phyloP scores from a whole-genome alignment of 1,140 invertebrate genomes.

The Chrysomallon squamiferum region DNA sequence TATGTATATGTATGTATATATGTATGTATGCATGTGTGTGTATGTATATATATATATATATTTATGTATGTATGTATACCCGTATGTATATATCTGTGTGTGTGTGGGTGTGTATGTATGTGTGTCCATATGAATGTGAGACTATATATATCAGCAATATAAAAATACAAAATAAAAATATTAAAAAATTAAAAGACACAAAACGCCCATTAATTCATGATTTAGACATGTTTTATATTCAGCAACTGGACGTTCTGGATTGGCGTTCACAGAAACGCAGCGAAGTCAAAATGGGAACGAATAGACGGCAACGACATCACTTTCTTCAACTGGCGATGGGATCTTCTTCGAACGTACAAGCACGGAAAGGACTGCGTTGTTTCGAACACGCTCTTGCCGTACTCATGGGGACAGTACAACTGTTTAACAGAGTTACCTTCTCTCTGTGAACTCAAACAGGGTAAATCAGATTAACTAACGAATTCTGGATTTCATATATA shows the following conservation, averaged over 20 bases:
- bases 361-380: not conserved
- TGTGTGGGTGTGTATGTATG: too few species aligned
- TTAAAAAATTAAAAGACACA: too few species aligned
- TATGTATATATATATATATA: too few species aligned
- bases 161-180: too few species aligned
- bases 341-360: not conserved
- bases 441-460: not conserved
- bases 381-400: not conserved
- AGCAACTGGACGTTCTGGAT: constrained; percentile 6
- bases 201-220: too few species aligned
- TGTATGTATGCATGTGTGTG: too few species aligned
- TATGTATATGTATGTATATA: too few species aligned
- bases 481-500: too few species aligned
- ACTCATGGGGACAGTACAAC: not conserved
- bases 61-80: too few species aligned
- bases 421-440: not conserved
- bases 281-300: not conserved
- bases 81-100: too few species aligned
- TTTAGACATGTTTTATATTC: not conserved
- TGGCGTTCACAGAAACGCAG: not conserved
- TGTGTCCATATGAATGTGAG: too few species aligned
- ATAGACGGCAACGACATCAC: not conserved
- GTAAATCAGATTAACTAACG: not conserved
- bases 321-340: not conserved
- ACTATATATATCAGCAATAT: too few species aligned